phyloP scores from a whole-genome alignment of 2,888 invertebrate genomes.

The Terebella lapidaria region DNA sequence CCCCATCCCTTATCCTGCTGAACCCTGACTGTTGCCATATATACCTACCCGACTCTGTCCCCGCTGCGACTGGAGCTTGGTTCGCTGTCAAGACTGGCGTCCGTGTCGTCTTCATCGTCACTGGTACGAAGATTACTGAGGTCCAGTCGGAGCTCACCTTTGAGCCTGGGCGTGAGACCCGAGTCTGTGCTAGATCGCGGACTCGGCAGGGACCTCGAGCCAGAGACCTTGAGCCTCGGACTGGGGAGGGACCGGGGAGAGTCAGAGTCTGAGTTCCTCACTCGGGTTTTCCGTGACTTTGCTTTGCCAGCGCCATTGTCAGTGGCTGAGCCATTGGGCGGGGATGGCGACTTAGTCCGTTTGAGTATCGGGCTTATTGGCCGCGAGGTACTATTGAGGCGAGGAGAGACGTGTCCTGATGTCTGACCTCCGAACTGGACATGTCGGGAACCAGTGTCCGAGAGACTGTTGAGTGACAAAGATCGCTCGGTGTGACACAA shows the following conservation, averaged over 20 bases:
- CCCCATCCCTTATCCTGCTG: no score
- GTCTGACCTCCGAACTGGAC: neutral
- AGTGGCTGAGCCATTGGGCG: neutral
- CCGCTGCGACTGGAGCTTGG: no score
- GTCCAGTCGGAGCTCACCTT: slow-evolving; percentile 8
- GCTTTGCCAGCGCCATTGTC: neutral
- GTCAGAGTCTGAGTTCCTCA: neutral
- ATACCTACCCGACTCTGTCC: no score
- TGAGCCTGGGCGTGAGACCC: neutral
- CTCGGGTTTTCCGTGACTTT: neutral
- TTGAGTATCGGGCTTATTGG: neutral
- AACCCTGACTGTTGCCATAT: no score
- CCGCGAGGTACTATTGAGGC: neutral
- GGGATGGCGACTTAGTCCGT: neutral
- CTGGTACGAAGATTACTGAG: slow-evolving; percentile 3
- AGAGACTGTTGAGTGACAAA: neutral
- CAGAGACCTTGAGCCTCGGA: no score
- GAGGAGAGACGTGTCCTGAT: neutral
- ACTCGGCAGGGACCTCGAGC: no score
- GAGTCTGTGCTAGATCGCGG: neutral
- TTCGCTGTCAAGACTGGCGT: no score
- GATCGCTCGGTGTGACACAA: neutral
- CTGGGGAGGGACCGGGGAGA: neutral
- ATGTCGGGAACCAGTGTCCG: neutral
- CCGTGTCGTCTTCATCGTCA: slow-evolving; percentile 1